phyloP scores from a whole-genome alignment of 2,797 vertebrate species.

The Taeniopygia guttata region DNA sequence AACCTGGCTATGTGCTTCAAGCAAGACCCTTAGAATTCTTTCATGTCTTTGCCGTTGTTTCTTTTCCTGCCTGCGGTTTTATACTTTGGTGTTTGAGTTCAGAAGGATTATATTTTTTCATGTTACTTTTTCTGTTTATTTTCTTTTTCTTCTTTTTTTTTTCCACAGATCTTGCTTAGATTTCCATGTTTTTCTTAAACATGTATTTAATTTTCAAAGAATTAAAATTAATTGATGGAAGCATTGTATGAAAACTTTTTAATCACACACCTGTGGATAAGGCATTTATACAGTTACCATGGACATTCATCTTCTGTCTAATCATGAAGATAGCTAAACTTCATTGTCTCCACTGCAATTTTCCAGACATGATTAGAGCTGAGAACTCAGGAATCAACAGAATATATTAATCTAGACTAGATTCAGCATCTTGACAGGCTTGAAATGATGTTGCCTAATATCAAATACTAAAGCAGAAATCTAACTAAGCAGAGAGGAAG shows the following conservation, averaged over 20 bases:
- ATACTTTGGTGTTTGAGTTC: background rate
- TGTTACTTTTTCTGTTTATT: background rate
- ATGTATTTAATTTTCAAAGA: background rate
- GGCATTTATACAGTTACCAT: background rate
- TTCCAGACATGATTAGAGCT: background rate
- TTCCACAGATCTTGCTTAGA: background rate
- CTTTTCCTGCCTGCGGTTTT: background rate
- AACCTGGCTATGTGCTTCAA: background rate
- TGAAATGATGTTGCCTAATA: background rate
- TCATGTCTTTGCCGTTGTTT: background rate
- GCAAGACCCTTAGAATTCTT: background rate
- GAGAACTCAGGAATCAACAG: background rate
- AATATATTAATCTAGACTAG: background rate
- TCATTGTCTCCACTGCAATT: background rate
- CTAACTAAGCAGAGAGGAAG: background rate
- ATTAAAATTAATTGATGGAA: background rate
- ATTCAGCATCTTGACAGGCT: background rate
- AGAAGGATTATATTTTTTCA: background rate
- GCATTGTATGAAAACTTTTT: background rate
- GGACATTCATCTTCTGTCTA: background rate
- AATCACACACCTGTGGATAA: background rate
- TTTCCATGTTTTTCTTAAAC: background rate
- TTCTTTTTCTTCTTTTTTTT: no score
- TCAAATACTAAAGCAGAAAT: background rate
- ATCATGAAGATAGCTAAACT: background rate